Evolutionary conservation across 2,888 invertebrate species (phyloP).

Genomic region (Thereva nobilitata): DNA sequence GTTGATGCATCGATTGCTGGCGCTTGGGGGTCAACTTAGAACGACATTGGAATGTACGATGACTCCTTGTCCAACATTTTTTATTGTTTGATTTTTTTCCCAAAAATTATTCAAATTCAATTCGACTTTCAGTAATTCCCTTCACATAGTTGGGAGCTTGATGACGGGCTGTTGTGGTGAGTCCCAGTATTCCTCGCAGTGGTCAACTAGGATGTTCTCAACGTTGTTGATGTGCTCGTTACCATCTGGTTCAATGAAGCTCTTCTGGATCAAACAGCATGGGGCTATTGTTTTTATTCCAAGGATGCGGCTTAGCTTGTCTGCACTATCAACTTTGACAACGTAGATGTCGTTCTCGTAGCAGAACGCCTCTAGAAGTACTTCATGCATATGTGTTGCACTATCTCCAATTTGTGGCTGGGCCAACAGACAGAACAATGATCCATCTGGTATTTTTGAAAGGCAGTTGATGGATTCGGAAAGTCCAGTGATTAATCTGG

Average conservation of each 20-base stretch:
- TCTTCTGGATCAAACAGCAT: constrained; percentile 59
- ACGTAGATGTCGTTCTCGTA: constrained; percentile 78
- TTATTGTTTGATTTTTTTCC: constrained; percentile 34
- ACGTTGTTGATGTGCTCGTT: constrained; percentile 63
- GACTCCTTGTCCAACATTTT: constrained; percentile 10
- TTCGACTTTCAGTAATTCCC: neutral
- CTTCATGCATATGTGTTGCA: constrained; percentile 78
- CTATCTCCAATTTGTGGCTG: constrained; percentile 71
- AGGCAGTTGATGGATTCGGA: constrained; percentile 54
- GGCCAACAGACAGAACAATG: constrained; percentile 71
- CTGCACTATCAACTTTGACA: constrained; percentile 67
- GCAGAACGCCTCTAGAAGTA: constrained; percentile 76
- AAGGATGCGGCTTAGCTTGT: constrained; percentile 60
- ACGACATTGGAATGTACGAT: constrained; percentile 14
- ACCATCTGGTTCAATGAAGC: constrained; percentile 61
- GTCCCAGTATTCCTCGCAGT: constrained; percentile 70
- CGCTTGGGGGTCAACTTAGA: neutral
- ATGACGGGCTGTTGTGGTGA: constrained; percentile 67
- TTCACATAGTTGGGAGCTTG: constrained; percentile 68
- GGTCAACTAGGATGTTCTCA: constrained; percentile 67
- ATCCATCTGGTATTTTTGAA: constrained; percentile 61
- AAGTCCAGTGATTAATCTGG: constrained; percentile 57
- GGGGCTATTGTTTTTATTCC: constrained; percentile 61
- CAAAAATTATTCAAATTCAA: constrained; percentile 40
- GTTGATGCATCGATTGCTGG: no score